Base-by-base conservation (phyloP, 2,113 vertebrate species). In the Junco hyemalis region DNA sequence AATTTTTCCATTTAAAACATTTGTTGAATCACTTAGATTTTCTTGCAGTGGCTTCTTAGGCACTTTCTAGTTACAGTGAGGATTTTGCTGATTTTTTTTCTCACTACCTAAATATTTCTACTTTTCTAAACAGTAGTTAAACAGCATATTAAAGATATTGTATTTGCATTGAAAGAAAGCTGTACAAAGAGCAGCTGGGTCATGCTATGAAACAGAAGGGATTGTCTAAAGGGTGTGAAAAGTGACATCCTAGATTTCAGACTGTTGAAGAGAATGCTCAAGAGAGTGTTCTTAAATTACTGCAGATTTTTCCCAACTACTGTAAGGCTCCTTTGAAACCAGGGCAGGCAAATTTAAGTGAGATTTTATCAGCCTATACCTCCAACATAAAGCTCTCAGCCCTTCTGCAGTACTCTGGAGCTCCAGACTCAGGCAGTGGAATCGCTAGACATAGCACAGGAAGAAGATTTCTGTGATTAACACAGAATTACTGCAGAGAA, bases 191-290 rank as follows among this genome's bases (percentile, higher is more conserved):
- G 23, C n/a, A 71, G 6, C 21, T 84, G 36, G 38, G 70, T 84
- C 56, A 61, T 33, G 40, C 24, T 60, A 33, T 2, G 7, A 71
- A 93, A 42, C 13, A 76, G 77, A 74, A 81, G 45, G 31, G 5
- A 44, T 61, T 86, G 26, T 59, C 53, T 83, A 78, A 76, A 90
- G 21, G 8, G 29, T 81, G 60, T 1, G 4, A 76, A 69, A 95
- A 79, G 45, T 47, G 78, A 33, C 54, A 84, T 78, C 85, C 79
- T 64, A 71, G 60, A 88, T 88, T 94, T 93, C 60, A 83, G 29
- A 12, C 33, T 70, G 29, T 38, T 82, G 71, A 86, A 73, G 38
- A 10, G 25, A 87, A 59, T 33, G 35, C 29, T 68, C 19, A 72
- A 59, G 31, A 13, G 20, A 76, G 54, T 31, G 38, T 24, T 53